Conservation (phyloP, 2,797 vertebrate species). For the Bradypus variegatus region DNA sequence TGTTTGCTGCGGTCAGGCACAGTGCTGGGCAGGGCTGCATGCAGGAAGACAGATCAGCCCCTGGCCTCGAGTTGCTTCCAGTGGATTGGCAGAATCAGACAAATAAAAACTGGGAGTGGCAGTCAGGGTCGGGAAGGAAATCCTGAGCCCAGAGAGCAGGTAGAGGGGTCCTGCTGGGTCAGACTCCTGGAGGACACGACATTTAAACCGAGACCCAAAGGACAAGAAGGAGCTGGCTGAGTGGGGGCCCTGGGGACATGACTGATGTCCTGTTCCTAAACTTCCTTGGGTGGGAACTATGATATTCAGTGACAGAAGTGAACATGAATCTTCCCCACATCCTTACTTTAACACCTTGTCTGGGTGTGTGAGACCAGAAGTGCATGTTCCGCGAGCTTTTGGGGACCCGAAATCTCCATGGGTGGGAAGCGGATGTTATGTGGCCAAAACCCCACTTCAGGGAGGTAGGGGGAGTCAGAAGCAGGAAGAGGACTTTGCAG, state of each 20-base stretch:
- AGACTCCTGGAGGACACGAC: background rate
- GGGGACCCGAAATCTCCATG: background rate
- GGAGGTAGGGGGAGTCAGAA: background rate
- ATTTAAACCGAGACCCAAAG: background rate
- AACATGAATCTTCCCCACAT: accelerated
- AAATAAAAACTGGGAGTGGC: background rate
- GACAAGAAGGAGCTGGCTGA: background rate
- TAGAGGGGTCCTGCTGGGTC: accelerated
- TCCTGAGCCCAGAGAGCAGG: accelerated
- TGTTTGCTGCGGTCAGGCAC: too few relatives aligned
- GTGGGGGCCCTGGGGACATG: background rate
- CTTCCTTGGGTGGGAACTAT: background rate
- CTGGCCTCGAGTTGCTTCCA: background rate
- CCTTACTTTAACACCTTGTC: accelerated
- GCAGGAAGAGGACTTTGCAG: background rate
- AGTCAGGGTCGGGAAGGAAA: background rate
- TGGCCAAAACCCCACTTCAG: background rate
- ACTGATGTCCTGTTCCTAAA: background rate
- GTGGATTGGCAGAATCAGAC: background rate
- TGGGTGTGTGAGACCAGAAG: too few relatives aligned
- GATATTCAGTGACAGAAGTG: background rate
- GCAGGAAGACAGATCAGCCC: background rate
- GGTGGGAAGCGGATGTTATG: background rate
- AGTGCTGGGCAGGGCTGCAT: background rate
- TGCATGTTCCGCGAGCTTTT: accelerated